Base-by-base conservation (phyloP, 1,140 invertebrate species). In the Zeugodacus cucurbitae region DNA sequence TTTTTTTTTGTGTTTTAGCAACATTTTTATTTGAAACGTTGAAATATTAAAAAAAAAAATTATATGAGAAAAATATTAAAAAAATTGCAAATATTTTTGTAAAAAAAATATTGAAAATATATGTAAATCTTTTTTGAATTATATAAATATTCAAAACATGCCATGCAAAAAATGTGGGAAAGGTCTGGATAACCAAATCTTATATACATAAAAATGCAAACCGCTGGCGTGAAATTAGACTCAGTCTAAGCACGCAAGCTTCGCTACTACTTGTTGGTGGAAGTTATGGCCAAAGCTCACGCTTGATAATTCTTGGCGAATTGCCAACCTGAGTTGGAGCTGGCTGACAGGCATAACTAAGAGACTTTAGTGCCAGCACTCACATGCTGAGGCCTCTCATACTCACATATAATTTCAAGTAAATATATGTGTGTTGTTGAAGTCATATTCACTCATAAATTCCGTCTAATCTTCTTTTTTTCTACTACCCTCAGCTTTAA, bases 311-410 rank as follows among this genome's bases (percentile, higher is more conserved):
- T 82, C 41, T 37, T 48, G 22, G 74, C n/a, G 74, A 48, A 22
- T 34, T 34, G 22, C 20, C 22, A n/a, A 20, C 10, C 26, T 82
- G 74, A 48, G 34, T 3, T 48, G 14, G 74, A 48, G 34, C 3
- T 48, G 14, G n/a, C 74, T 48, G 74, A 82, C 74, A 48, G 74
- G 41, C 74, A 82, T 82, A 54, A 48, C 74, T 26, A 82, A 82
- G 44, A 29, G 44, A 29, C 44, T 82, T 82, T 82, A 48, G 20
- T 82, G 20, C 70, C 70, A 37, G 20, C 20, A 74, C 22, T 22
- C 37, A 74, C 4, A 41, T 20, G 14, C 48, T 20, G 14, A 54
- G 14, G 48, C 48, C 48, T 20, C 48, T 62, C 32, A 48, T n/a
- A 82, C n/a, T 29, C 2, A 29, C 0, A 54, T 17, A 82, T 7